Evolutionary conservation across 1,140 invertebrate genomes (phyloP).

Genomic region (Delia radicum): DNA sequence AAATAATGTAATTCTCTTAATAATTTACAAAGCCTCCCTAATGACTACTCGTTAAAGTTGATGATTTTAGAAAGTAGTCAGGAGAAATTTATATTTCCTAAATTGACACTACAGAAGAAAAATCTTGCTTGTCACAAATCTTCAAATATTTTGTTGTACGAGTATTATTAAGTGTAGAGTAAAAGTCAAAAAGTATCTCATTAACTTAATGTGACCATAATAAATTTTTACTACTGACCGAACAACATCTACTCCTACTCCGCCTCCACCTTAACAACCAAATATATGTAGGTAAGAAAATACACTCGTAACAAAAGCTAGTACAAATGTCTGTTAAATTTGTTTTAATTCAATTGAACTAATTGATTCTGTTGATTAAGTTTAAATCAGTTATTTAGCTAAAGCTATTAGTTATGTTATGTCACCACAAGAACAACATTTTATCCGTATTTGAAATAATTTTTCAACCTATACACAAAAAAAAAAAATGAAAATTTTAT

Average conservation of each 20-base stretch:
- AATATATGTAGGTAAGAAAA: too few relatives aligned
- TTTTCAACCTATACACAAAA: too few relatives aligned
- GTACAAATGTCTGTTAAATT: too few relatives aligned
- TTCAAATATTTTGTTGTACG: not conserved
- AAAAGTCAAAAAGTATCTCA: slow-evolving; percentile 1
- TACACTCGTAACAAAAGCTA: too few relatives aligned
- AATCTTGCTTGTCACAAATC: not conserved
- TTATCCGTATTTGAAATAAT: too few relatives aligned
- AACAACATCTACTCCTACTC: not conserved
- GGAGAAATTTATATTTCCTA: not conserved
- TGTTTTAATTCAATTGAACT: too few relatives aligned
- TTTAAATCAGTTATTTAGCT: too few relatives aligned
- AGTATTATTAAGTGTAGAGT: not conserved
- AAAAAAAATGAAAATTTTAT: too few relatives aligned
- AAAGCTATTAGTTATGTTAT: too few relatives aligned
- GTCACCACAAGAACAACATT: too few relatives aligned
- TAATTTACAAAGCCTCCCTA: not conserved
- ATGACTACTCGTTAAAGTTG: not conserved
- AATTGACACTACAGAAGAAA: not conserved
- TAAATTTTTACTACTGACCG: not conserved
- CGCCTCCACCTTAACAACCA: too few relatives aligned
- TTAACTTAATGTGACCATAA: not conserved
- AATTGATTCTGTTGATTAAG: too few relatives aligned
- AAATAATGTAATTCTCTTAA: not conserved
- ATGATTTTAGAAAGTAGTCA: not conserved